Conservation (phyloP, 2,888 invertebrate genomes). For the Hanleya hanleyi region DNA sequence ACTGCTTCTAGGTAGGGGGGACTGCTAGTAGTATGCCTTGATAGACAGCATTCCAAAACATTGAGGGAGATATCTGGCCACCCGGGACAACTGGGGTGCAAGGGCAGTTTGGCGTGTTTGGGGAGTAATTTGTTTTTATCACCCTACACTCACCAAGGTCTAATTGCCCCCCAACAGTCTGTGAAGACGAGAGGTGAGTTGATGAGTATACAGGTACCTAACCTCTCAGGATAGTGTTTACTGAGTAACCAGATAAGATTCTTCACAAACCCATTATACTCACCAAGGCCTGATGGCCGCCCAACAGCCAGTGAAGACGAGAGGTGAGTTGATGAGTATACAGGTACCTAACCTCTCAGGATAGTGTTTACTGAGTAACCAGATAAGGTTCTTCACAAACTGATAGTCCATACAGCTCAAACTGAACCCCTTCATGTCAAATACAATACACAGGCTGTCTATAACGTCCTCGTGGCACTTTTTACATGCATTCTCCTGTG, state of each 20-base stretch:
- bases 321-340: slow-evolving; percentile 83
- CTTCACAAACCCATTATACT: slow-evolving; percentile 81
- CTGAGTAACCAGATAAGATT: slow-evolving; percentile 86
- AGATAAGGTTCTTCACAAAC: slow-evolving; percentile 85
- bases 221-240: slow-evolving; percentile 85
- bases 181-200: slow-evolving; percentile 84
- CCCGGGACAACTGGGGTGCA: no score
- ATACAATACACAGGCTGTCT: slow-evolving; percentile 86
- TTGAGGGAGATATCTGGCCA: no score
- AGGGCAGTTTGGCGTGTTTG: no score
- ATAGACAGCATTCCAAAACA: no score
- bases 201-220: slow-evolving; percentile 84
- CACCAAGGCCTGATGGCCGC: slow-evolving; percentile 84
- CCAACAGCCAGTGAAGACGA: slow-evolving; percentile 86
- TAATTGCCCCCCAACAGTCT: slow-evolving; percentile 85
- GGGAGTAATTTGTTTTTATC: no score
- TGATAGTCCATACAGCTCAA: slow-evolving; percentile 85
- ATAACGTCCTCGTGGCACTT: slow-evolving; percentile 86
- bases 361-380: slow-evolving; percentile 84
- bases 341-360: slow-evolving; percentile 86
- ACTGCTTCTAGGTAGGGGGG: no score
- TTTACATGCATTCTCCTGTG: slow-evolving; percentile 83
- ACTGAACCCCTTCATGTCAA: slow-evolving; percentile 84
- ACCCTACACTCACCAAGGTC: slow-evolving; percentile 83
- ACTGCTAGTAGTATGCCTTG: no score